Conservation (phyloP, 2,797 vertebrate genomes). For the Tiaroga cobitis region DNA sequence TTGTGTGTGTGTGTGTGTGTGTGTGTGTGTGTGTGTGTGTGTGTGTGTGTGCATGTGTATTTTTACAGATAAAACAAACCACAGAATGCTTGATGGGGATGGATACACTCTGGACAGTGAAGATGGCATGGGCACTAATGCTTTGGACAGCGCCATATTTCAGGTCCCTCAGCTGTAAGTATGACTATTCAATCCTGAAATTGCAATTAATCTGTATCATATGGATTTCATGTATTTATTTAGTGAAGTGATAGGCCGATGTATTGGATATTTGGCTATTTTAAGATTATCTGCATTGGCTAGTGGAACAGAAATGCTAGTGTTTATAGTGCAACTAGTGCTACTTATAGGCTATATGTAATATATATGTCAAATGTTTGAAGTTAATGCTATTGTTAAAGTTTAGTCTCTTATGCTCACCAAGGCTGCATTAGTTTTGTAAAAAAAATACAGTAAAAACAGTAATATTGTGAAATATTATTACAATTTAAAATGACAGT, state of each 20-base stretch:
- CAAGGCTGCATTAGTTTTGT: background rate
- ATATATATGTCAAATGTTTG: background rate
- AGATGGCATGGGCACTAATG: conserved; percentile 82
- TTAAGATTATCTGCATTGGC: background rate
- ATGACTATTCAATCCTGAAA: background rate
- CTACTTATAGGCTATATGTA: background rate
- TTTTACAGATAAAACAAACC: conserved; percentile 86
- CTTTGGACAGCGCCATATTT: conserved; percentile 92
- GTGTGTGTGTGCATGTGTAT: conserved; percentile 57
- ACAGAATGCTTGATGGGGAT: conserved; percentile 76
- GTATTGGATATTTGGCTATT: background rate
- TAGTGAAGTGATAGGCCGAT: background rate
- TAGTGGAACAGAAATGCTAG: background rate
- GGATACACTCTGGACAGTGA: conserved; percentile 90
- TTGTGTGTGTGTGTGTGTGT: conserved; percentile 43
- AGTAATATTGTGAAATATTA: background rate
- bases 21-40: conserved; percentile 20
- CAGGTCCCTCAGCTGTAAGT: conserved; percentile 95
- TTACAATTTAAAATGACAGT: background rate
- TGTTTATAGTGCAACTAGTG: background rate
- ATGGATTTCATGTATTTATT: background rate
- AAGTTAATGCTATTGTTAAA: background rate
- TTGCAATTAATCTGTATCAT: background rate
- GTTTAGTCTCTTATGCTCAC: background rate
- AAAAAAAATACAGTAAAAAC: background rate